These are phyloP conservation scores for Ridgeia piscesae DNA, from an alignment of 1,140 invertebrate species.

Conservation along the genomic window DNA sequence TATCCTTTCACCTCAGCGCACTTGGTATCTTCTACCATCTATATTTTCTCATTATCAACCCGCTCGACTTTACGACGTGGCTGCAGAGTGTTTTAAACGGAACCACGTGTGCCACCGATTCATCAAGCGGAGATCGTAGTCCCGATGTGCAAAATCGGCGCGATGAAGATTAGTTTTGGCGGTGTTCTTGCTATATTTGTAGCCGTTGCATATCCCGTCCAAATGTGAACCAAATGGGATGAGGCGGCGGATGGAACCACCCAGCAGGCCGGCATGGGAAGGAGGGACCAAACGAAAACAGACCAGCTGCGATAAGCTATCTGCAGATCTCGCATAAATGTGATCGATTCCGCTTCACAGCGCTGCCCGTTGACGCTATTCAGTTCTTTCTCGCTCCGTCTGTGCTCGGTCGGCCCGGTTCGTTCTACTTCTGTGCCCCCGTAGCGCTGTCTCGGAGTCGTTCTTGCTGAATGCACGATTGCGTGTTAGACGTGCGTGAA, in stretches of 20 bases:
- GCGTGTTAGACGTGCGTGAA: not conserved
- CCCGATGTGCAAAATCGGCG: not conserved
- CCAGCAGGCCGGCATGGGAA: not conserved
- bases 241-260: too few species aligned
- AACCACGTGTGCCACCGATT: not conserved
- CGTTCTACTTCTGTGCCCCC: not conserved
- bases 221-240: not conserved
- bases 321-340: not conserved
- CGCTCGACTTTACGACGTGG: not conserved
- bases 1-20: not conserved
- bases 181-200: not conserved
- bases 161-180: not conserved
- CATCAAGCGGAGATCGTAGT: not conserved
- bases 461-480: not conserved
- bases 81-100: not conserved
- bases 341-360: not conserved
- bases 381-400: not conserved
- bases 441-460: not conserved
- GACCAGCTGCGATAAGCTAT: not conserved
- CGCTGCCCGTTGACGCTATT: not conserved
- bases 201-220: not conserved
- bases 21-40: not conserved
- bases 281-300: not conserved
- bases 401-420: not conserved
- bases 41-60: not conserved